Conservation (phyloP, 2,113 vertebrate species). For the Campylorhamphus procurvoides region DNA sequence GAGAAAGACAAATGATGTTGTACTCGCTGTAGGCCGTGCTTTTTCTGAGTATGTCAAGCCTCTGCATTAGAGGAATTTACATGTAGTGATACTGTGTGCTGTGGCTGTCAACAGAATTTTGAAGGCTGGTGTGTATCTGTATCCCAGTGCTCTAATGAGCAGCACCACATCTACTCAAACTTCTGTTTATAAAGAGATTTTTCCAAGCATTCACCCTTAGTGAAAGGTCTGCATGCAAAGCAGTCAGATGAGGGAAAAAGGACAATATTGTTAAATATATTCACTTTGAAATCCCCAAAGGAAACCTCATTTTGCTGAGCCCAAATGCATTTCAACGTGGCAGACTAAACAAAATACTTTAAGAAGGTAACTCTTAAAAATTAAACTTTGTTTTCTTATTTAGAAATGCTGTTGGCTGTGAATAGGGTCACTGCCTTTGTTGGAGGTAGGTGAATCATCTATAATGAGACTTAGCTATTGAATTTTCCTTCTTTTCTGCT, state of each 20-base stretch:
- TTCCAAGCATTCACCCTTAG: neutral
- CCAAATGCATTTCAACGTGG: conserved; percentile 33
- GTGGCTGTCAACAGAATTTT: neutral
- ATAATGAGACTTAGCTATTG: conserved; percentile 17
- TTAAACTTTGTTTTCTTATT: conserved; percentile 39
- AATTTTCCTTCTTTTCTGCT: conserved; percentile 43
- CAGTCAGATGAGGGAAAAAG: conserved; percentile 3
- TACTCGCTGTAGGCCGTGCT: neutral
- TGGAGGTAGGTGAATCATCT: neutral
- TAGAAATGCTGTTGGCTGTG: conserved; percentile 24
- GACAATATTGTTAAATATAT: conserved; percentile 3
- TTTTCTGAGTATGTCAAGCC: neutral
- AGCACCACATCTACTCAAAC: neutral
- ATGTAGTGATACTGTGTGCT: neutral
- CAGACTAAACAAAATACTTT: neutral
- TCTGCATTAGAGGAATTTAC: conserved; percentile 49
- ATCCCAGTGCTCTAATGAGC: neutral
- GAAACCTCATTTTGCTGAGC: neutral
- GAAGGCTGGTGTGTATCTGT: neutral
- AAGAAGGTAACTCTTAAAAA: conserved; percentile 35
- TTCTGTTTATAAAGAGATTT: conserved; percentile 3
- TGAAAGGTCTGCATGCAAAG: conserved; percentile 35
- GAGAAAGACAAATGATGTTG: neutral
- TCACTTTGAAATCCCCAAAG: neutral
- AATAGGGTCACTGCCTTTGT: conserved; percentile 32